These are phyloP conservation scores for Misgurnus mizolepis DNA, from an alignment of 2,113 vertebrate genomes.

Conservation along the genomic window DNA sequence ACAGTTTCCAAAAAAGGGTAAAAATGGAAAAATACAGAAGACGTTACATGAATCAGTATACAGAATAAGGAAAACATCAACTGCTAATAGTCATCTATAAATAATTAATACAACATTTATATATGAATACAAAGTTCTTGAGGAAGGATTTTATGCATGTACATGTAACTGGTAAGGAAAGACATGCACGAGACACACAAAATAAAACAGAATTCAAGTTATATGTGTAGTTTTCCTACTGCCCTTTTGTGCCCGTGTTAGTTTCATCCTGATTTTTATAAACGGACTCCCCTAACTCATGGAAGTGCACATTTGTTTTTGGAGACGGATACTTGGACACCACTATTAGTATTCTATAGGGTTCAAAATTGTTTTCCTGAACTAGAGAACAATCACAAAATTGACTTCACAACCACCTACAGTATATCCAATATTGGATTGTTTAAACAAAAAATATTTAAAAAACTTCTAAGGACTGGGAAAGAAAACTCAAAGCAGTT, in stretches of 20 bases:
- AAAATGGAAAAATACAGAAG: conserved; percentile 63
- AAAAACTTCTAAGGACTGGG: not conserved
- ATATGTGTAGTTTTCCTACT: conserved; percentile 54
- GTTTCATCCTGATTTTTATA: not conserved
- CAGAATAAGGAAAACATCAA: conserved; percentile 64
- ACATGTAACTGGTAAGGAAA: conserved; percentile 63
- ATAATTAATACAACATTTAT: conserved; percentile 70
- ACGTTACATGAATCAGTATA: conserved; percentile 67
- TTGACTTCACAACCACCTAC: not conserved
- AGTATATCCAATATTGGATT: too few species aligned
- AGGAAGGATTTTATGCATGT: conserved; percentile 60
- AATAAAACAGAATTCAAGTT: conserved; percentile 64
- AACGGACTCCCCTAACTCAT: not conserved
- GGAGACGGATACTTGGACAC: not conserved
- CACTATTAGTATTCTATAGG: not conserved
- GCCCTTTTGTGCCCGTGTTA: conserved; percentile 6
- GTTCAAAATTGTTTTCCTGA: not conserved
- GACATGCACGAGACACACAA: conserved; percentile 15
- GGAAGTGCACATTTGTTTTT: not conserved
- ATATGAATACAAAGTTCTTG: conserved; percentile 56
- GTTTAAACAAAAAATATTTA: too few species aligned
- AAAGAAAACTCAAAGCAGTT: not conserved
- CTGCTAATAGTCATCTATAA: conserved; percentile 68
- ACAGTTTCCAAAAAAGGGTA: conserved; percentile 50
- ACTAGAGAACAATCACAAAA: not conserved